A percentile compares a stretch with the other conserved stretches of the same genome.
Evolutionary conservation across 2,888 invertebrate species (phyloP).

Genomic region (Campoletis raptor): DNA sequence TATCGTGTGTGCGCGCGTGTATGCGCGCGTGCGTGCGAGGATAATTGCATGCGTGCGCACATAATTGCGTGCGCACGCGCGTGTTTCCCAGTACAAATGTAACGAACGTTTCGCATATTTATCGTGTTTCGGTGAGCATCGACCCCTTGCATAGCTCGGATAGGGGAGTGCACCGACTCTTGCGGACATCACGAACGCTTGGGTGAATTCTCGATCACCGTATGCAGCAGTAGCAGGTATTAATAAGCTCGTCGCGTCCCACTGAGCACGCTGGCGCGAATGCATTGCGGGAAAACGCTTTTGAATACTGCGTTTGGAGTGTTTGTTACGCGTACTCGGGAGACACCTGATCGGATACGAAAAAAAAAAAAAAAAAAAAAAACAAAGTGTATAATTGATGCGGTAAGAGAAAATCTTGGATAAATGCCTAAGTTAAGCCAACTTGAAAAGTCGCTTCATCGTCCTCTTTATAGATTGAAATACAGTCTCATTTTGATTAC

Average conservation of each 20-base stretch:
- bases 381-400: conserved; percentile 12
- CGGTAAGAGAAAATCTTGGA: conserved; percentile 17
- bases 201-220: conserved; percentile 60
- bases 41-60: conserved; percentile 14
- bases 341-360: conserved; percentile 7
- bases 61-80: conserved; percentile 31
- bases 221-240: conserved; percentile 63
- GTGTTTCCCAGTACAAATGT: conserved; percentile 24
- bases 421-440: background rate
- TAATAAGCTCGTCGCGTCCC: conserved; percentile 66
- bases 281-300: conserved; percentile 52
- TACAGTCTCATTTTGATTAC: background rate
- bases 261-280: conserved; percentile 48
- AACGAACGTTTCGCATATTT: conserved; percentile 33
- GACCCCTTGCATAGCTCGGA: conserved; percentile 65
- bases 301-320: conserved; percentile 19
- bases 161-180: conserved; percentile 60
- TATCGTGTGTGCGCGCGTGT: background rate
- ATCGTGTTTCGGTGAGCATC: conserved; percentile 63
- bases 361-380: background rate
- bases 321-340: conserved; percentile 41
- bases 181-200: conserved; percentile 60
- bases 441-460: background rate
- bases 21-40: background rate
- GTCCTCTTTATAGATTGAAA: background rate